Base-by-base conservation (phyloP, 2,888 invertebrate genomes). In the Nudaria mundana region DNA sequence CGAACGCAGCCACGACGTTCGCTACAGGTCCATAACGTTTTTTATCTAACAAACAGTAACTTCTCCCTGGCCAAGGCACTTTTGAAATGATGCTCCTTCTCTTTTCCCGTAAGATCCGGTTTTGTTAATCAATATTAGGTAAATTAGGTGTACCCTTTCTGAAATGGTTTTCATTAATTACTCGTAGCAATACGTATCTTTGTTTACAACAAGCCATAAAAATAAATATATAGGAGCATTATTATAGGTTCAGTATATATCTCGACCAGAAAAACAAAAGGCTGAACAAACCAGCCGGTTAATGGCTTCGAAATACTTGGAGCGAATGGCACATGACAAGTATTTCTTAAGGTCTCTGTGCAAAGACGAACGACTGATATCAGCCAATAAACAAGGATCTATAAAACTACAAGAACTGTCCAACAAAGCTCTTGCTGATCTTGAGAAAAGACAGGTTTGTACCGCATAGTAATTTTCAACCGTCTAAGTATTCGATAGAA, bases 251-350 rank as follows among this genome's bases (percentile, higher is more conserved):
- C 70, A 80, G 68, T 83, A 83, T 67, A 74, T 81, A 63, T 80
- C 83, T 37, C 74, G 73, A 8, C 70, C 78, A 37, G 81, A 84
- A 65, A 80, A 78, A 66, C 84, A 85, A 44, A 79, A 65, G 56
- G 57, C 68, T 32, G 66, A 80, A 40, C 77, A 78, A 66, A 81
- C 82, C 57, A 79, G 78, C 40, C 77, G 83, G 30, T 62, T 86
- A 68, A 85, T 88, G 85, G 78, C 85, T 33, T 85, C 85, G 32
- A 85, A 84, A 69, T 88, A 86, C 73, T 76, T 88, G 66, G 80
- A 81, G 52, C 74, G 82, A 66, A 88, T 88, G 87, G 85, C 86
- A 34, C 82, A 86, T 56, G 87, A 88, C 67, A 86, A 87, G 72
- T 74, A 86, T 70, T 88, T 87, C 56, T 74, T 87, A 48, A 80